A percentile compares a stretch with the other conserved stretches of the same genome.
phyloP scores from a whole-genome alignment of 2,797 vertebrate species.

The Melanitta fusca region DNA sequence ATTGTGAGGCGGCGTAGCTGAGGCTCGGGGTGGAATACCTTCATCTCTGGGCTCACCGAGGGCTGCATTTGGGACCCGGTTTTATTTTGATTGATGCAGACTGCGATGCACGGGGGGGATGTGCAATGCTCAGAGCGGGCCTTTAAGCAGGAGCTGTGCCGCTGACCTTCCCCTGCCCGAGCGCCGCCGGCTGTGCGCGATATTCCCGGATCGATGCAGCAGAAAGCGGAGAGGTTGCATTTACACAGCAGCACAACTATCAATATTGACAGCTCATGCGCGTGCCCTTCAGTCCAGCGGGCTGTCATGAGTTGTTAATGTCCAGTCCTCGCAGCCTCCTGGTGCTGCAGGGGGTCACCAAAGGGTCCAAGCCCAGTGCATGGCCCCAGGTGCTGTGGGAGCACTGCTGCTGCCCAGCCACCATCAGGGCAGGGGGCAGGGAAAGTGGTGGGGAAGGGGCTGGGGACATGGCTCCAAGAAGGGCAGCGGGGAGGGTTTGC shows the following conservation, averaged over 20 bases:
- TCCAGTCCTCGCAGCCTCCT: not conserved
- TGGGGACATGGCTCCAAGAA: not conserved
- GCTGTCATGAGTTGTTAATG: not conserved
- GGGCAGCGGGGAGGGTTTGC: accelerated
- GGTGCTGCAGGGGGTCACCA: accelerated
- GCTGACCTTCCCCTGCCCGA: conserved; percentile 34
- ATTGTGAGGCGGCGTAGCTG: not conserved
- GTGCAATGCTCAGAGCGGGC: not conserved
- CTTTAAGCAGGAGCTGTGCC: not conserved
- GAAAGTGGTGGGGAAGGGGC: not conserved
- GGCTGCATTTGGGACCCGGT: not conserved
- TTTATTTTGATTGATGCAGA: conserved; percentile 4
- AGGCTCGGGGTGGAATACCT: not conserved
- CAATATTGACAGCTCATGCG: conserved; percentile 2
- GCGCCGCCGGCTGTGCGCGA: not conserved
- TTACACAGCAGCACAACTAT: not conserved
- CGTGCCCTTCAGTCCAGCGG: not conserved
- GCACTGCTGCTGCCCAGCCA: no score
- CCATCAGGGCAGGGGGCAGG: accelerated
- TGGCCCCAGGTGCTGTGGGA: no score
- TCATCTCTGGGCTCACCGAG: not conserved
- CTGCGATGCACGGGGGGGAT: not conserved
- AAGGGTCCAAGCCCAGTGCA: accelerated
- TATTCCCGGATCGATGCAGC: conserved; percentile 26
- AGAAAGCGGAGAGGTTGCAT: not conserved